These are phyloP conservation scores for Sakesphorus luctuosus DNA, from an alignment of 2,113 vertebrate genomes.

Conservation along the genomic window DNA sequence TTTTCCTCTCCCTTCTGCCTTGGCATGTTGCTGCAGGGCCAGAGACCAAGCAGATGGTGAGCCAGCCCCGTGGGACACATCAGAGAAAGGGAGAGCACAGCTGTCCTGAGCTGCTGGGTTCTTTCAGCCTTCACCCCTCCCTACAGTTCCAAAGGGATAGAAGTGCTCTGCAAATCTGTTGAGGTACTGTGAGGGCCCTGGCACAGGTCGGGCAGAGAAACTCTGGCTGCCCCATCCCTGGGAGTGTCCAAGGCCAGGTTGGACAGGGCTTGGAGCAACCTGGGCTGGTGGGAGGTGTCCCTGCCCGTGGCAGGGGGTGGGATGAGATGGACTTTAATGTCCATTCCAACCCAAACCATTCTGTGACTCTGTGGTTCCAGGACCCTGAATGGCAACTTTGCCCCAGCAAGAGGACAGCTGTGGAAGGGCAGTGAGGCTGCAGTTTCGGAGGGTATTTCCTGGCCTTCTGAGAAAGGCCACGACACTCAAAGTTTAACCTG, in stretches of 20 bases:
- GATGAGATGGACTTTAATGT: not conserved
- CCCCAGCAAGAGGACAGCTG: fast-evolving
- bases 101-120: not conserved
- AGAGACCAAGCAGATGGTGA: not conserved
- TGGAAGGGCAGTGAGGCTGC: not conserved
- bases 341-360: not conserved
- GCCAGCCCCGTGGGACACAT: not conserved
- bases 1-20: not conserved
- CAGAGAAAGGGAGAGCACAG: no score
- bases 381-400: not conserved
- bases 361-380: not conserved
- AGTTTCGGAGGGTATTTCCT: not conserved
- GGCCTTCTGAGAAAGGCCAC: not conserved
- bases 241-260: not conserved
- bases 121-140: not conserved
- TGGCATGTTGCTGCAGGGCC: not conserved
- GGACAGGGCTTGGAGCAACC: not conserved
- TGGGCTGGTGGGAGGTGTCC: not conserved
- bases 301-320: not conserved
- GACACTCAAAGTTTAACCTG: fast-evolving
- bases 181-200: not conserved
- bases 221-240: not conserved
- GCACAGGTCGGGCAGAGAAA: not conserved
- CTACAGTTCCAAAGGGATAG: not conserved
- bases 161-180: not conserved